Conservation (phyloP, 2,888 invertebrate species). For the Cephus sareptanus region DNA sequence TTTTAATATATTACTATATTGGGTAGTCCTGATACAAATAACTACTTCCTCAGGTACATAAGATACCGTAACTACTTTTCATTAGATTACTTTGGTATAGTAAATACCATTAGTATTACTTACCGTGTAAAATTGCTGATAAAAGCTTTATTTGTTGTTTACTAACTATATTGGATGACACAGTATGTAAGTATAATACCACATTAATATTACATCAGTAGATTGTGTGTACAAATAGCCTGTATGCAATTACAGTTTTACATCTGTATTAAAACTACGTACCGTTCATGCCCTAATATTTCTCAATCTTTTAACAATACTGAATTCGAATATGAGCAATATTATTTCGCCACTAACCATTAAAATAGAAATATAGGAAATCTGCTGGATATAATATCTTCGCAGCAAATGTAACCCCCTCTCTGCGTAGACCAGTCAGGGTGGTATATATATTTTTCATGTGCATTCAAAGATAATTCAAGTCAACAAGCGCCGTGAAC, state of each 20-base stretch:
- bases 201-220: not conserved
- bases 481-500: not conserved
- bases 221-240: conserved; percentile 7
- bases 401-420: not conserved
- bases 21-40: not conserved
- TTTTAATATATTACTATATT: not conserved
- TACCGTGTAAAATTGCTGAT: not conserved
- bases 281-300: not conserved
- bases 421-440: not conserved
- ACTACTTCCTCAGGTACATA: not conserved
- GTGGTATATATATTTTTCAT: not conserved
- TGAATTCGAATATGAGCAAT: not conserved
- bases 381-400: not conserved
- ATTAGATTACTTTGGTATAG: not conserved
- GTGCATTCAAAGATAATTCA: not conserved
- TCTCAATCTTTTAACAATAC: not conserved
- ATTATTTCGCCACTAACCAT: not conserved
- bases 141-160: conserved; percentile 20
- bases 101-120: not conserved
- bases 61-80: not conserved
- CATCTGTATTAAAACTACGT: not conserved
- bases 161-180: conserved; percentile 45
- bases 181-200: conserved; percentile 59
- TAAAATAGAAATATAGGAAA: not conserved
- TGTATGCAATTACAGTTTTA: not conserved